Evolutionary conservation across 53 echinoderm and acorn worm species (phyloP), one percentile per base, ranked within the genome.

Genomic region (Astropecten irregularis): DNA sequence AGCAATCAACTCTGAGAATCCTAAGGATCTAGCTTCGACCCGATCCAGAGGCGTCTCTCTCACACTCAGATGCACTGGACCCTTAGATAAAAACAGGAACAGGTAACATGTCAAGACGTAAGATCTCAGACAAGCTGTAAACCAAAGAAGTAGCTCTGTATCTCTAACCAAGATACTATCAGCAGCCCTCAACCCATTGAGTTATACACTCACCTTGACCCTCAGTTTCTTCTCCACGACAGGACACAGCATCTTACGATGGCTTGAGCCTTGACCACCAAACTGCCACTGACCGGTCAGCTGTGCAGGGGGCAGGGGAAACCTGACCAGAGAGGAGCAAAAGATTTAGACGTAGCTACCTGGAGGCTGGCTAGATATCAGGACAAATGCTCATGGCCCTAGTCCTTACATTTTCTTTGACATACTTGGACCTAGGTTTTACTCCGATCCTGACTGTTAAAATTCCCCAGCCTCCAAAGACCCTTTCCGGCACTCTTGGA

Each of bases 161-260:
- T 46, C 47, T 14, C 47, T 14, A 46, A 46, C 47, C 8, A 46
- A 46, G 8, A 46, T 46, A n/a, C n/a, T n/a, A n/a, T n/a, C n/a
- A n/a, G n/a, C n/a, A n/a, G n/a, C n/a, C n/a, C n/a, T n/a, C n/a
- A n/a, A n/a, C n/a, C n/a, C n/a, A n/a, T n/a, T n/a, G n/a, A n/a
- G n/a, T n/a, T n/a, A n/a, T n/a, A n/a, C n/a, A n/a, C 38, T 77
- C 76, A 95, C 96, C 93, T 96, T 96, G 20, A 96, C 86, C 40
- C 89, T 66, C 0, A 96, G 83, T 44, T 89, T 86, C 77, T 89
- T 93, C 37, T 96, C 93, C 33, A 87, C 87, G 1, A 96, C 91
- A 31, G 96, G 96, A 85, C 96, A 96, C 27, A 93, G 81, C 86
- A 93, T 83, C 73, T 93, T 93, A 30, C 87, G 83, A 77, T 81